phyloP scores from a whole-genome alignment of 2,888 invertebrate genomes.

The Caenorhabditis panamensis region DNA sequence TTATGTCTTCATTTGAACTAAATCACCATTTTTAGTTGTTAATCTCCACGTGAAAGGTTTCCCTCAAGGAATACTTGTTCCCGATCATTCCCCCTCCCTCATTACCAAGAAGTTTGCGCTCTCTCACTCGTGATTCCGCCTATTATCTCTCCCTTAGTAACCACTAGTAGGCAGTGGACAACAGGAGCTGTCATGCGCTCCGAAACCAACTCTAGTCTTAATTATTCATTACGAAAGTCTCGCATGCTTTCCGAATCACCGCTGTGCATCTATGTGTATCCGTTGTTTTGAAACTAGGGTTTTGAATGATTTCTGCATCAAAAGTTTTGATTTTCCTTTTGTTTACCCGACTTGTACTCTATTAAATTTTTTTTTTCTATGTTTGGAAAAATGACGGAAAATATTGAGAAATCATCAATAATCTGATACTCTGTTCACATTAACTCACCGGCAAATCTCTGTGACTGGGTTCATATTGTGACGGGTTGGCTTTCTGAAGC shows the following conservation, averaged over 20 bases:
- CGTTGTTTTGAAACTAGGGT: conserved; percentile 3
- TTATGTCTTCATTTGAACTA: background rate
- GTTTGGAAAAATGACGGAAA: too few species aligned
- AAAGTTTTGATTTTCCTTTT: background rate
- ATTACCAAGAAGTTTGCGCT: conserved; percentile 85
- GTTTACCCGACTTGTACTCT: too few species aligned
- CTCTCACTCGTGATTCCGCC: conserved; percentile 72
- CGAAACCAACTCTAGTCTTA: background rate
- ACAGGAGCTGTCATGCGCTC: background rate
- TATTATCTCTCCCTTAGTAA: conserved; percentile 82
- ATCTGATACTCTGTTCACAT: too few species aligned
- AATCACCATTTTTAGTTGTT: conserved; percentile 1
- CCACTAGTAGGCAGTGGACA: background rate
- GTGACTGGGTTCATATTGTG: too few species aligned
- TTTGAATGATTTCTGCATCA: background rate
- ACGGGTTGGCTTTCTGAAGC: too few species aligned
- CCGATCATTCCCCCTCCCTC: conserved; percentile 85
- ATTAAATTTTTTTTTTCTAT: too few species aligned
- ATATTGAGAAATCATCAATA: too few species aligned
- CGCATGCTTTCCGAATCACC: background rate
- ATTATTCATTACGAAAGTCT: conserved; percentile 3
- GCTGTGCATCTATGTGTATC: background rate
- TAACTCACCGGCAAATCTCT: too few species aligned
- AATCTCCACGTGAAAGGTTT: conserved; percentile 32
- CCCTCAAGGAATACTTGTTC: conserved; percentile 9